Conservation (phyloP, 1,140 invertebrate genomes). For the Drosophila ohnishii region DNA sequence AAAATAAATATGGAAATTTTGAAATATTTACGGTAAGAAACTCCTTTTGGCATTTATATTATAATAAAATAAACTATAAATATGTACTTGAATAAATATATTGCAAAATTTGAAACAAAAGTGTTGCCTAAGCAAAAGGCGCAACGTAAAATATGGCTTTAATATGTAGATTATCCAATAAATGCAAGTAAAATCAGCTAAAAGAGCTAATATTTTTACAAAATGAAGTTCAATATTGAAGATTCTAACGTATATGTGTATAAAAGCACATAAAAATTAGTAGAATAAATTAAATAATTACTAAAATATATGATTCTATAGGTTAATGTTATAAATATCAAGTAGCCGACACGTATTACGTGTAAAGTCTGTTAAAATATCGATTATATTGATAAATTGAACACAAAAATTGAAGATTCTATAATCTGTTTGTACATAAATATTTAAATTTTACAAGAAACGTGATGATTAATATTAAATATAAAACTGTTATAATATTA, state of each 20-base stretch:
- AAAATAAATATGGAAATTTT: background rate
- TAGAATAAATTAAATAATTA: background rate
- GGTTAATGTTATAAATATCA: background rate
- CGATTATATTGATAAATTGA: background rate
- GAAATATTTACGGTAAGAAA: background rate
- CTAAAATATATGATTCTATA: background rate
- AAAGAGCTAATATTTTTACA: background rate
- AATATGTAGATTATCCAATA: background rate
- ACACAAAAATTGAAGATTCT: background rate
- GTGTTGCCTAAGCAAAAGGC: conserved; percentile 5
- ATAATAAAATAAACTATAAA: background rate
- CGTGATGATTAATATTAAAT: background rate
- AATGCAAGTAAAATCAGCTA: background rate
- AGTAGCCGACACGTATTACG: background rate
- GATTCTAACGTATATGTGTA: too few relatives aligned
- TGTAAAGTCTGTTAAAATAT: background rate
- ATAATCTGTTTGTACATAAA: background rate
- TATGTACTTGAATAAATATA: too few relatives aligned
- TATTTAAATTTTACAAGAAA: background rate
- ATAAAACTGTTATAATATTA: background rate
- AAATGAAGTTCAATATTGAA: too few relatives aligned
- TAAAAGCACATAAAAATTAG: background rate
- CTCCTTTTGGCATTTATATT: too few relatives aligned
- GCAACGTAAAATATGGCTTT: background rate
- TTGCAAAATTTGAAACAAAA: background rate